A percentile compares a stretch with the other conserved stretches of the same genome.
phyloP scores from a whole-genome alignment of 2,888 invertebrate species.

The Serrognathus titanus region DNA sequence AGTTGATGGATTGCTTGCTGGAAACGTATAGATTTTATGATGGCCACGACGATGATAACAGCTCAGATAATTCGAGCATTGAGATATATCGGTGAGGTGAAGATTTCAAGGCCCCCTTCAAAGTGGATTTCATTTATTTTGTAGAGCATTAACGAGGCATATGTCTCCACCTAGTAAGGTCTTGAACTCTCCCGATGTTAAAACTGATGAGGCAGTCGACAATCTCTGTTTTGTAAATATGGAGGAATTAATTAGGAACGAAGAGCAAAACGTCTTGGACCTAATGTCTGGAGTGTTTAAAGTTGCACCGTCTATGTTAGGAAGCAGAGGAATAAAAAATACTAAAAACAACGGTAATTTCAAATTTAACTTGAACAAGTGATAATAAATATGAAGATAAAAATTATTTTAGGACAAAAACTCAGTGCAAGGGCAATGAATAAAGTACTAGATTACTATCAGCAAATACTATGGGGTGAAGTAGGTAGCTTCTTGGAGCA shows the following conservation, averaged over 20 bases:
- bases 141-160: constrained; percentile 67
- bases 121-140: constrained; percentile 23
- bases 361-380: too few species aligned
- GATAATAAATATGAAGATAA: too few species aligned
- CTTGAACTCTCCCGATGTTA: constrained; percentile 48
- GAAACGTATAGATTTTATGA: constrained; percentile 62
- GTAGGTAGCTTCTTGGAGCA: constrained; percentile 78
- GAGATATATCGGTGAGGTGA: constrained; percentile 65
- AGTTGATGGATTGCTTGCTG: constrained; percentile 66
- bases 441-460: constrained; percentile 67
- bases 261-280: constrained; percentile 64
- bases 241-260: constrained; percentile 63
- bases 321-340: constrained; percentile 59
- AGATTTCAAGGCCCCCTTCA: background rate
- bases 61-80: constrained; percentile 64
- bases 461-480: constrained; percentile 75
- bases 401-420: constrained; percentile 57
- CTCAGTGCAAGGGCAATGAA: constrained; percentile 59
- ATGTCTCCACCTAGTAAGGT: constrained; percentile 60
- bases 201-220: constrained; percentile 42
- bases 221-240: constrained; percentile 53
- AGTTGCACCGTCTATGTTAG: constrained; percentile 59
- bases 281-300: constrained; percentile 59
- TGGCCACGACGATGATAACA: constrained; percentile 51
- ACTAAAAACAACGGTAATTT: constrained; percentile 46